Conservation (phyloP, 1,140 invertebrate species). For the Drosophila punjabiensis region DNA sequence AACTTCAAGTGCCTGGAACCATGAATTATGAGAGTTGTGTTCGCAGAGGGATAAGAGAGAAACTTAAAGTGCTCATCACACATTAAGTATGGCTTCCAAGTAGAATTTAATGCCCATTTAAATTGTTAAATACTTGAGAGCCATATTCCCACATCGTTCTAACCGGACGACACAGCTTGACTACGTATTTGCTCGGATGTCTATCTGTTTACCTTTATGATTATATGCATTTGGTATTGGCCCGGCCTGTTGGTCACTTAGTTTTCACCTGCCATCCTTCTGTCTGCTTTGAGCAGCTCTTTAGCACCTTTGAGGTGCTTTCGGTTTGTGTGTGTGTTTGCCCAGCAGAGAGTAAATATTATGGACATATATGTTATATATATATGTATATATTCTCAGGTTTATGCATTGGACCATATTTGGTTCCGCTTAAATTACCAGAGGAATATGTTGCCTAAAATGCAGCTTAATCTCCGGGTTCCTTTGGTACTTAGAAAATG, state of each 20-base stretch:
- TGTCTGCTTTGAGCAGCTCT: constrained; percentile 18
- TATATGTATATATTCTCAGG: neutral
- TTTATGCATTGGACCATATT: constrained; percentile 1
- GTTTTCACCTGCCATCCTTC: constrained; percentile 16
- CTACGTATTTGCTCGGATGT: constrained; percentile 32
- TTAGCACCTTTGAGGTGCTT: constrained; percentile 45
- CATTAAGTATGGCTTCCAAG: neutral
- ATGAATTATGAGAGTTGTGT: constrained; percentile 8
- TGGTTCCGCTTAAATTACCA: constrained; percentile 10
- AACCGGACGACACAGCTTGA: neutral
- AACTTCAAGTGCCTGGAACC: constrained; percentile 12
- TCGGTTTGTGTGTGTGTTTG: constrained; percentile 49
- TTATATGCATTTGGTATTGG: constrained; percentile 42
- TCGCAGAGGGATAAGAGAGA: neutral
- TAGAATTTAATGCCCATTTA: constrained; percentile 18
- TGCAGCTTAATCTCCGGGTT: constrained; percentile 1
- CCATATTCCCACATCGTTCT: constrained; percentile 21
- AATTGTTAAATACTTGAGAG: constrained; percentile 10
- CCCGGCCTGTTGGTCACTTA: constrained; percentile 40
- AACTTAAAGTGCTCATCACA: constrained; percentile 3
- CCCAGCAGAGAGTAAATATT: constrained; percentile 39
- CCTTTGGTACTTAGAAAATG: neutral
- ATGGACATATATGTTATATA: constrained; percentile 17
- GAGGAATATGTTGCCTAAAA: neutral
- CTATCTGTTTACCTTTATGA: constrained; percentile 42